Base-by-base conservation (phyloP, 2,113 vertebrate species). In the Eulemur rufifrons region DNA sequence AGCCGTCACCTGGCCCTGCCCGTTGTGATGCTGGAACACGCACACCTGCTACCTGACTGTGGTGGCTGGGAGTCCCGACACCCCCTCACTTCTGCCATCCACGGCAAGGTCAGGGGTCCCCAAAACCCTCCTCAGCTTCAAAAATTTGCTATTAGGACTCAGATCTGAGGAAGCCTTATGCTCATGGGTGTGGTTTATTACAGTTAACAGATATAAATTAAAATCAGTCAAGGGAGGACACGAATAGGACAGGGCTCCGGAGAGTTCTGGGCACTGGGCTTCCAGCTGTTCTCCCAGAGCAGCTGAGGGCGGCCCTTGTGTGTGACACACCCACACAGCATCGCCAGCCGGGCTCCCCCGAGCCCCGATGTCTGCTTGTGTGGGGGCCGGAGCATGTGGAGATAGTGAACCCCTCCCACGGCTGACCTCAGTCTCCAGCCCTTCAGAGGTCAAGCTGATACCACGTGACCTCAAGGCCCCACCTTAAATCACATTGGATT, bases 191-290 rank as follows among this genome's bases (percentile, higher is more conserved):
- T 10, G 47, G 12, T 87, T 73, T 23, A 23, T 29, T 20, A 14
- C 18, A 12, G 37, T 32, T 11, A 68, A 29, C 47, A 5, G 8
- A 20, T 15, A 2, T 2, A 56, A 39, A 21, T 18, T 54, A 14
- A 50, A 56, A 25, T 21, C 9, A 59, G 66, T 15, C 14, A 32
- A 2, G 3, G 23, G 23, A 64, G 54, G 50, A n/a, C 59, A 23
- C 0, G 0, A 23, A 2, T 8, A 25, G 13, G 45, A 27, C 11
- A 8, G 54, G 27, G 14, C 21, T 39, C 68, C 0, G 10, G 66
- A 59, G 34, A 81, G 68, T 15, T 34, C n/a, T 8, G 34, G 37
- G 32, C 0, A 2, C 1, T 2, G 15, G 71, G 34, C 71, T 69
- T 6, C 4, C 63, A 64, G 13, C 21, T 10, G 1, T 29, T 32